These are phyloP conservation scores for Neuroscelio doddi DNA, from an alignment of 2,888 invertebrate species.

Conservation along the genomic window DNA sequence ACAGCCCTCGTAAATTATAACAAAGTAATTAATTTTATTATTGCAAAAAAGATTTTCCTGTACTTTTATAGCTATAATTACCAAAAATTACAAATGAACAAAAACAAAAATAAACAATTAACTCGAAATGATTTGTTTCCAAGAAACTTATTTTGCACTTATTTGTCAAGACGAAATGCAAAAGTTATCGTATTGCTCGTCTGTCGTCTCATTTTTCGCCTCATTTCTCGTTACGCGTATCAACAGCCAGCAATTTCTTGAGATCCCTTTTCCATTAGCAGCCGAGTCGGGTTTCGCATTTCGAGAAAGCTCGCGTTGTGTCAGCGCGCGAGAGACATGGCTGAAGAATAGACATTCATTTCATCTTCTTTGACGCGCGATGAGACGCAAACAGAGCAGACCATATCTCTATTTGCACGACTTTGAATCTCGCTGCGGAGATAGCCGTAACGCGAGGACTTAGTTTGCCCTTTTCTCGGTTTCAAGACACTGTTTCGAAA, in stretches of 20 bases:
- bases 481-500: slow-evolving; percentile 3
- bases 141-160: too few species aligned
- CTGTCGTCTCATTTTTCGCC: slow-evolving; percentile 32
- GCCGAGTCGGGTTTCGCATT: slow-evolving; percentile 12
- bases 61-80: too few species aligned
- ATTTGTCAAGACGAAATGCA: too few species aligned
- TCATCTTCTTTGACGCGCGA: slow-evolving; percentile 63
- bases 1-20: too few species aligned
- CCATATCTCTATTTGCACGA: slow-evolving; percentile 68
- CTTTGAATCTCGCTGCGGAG: slow-evolving; percentile 67
- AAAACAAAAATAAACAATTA: too few species aligned
- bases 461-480: slow-evolving; percentile 41
- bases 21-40: too few species aligned
- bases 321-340: slow-evolving; percentile 26
- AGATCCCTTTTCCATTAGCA: slow-evolving; percentile 22
- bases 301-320: slow-evolving; percentile 5
- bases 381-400: slow-evolving; percentile 67
- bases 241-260: slow-evolving; percentile 20
- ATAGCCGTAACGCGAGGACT: slow-evolving; percentile 48
- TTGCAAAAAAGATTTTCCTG: too few species aligned
- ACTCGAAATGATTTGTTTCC: too few species aligned
- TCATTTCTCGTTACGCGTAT: slow-evolving; percentile 37
- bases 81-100: too few species aligned
- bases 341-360: slow-evolving; percentile 44
- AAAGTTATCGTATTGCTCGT: too few species aligned